phyloP scores from a whole-genome alignment of 1,140 invertebrate species.

The Papilio helenus region DNA sequence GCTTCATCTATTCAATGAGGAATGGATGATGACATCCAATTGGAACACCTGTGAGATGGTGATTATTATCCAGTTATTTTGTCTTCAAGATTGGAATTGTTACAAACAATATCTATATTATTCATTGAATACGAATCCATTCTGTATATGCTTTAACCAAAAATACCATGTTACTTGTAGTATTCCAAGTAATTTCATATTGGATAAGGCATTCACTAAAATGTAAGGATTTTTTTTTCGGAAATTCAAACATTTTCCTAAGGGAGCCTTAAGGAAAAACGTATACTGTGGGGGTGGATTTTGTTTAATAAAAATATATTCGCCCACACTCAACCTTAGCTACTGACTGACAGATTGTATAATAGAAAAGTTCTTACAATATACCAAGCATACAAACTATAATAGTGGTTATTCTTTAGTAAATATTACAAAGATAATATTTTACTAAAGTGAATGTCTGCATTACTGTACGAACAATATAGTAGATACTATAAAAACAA shows the following conservation, averaged over 20 bases:
- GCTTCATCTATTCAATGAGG: too few relatives aligned
- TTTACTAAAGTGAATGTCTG: too few relatives aligned
- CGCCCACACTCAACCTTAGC: slow-evolving; percentile 27
- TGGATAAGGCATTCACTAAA: slow-evolving; percentile 29
- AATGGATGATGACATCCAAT: too few relatives aligned
- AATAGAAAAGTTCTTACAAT: slow-evolving; percentile 37
- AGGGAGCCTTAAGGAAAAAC: slow-evolving; percentile 33
- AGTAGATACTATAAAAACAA: too few relatives aligned
- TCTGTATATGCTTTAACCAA: background rate
- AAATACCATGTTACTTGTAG: background rate
- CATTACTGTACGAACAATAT: too few relatives aligned
- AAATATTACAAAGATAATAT: background rate
- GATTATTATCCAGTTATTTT: background rate
- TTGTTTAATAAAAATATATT: slow-evolving; percentile 40
- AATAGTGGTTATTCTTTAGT: background rate
- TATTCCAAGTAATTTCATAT: background rate
- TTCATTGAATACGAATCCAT: background rate
- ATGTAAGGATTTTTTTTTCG: slow-evolving; percentile 27
- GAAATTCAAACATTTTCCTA: slow-evolving; percentile 41
- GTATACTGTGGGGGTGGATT: slow-evolving; percentile 31
- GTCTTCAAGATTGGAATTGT: too few relatives aligned
- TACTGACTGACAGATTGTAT: slow-evolving; percentile 36
- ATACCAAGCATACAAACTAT: background rate
- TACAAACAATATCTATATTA: background rate
- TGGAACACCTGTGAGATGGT: too few relatives aligned